Base-by-base conservation (phyloP, 2,888 invertebrate genomes). In the Drosophila aldrichi region DNA sequence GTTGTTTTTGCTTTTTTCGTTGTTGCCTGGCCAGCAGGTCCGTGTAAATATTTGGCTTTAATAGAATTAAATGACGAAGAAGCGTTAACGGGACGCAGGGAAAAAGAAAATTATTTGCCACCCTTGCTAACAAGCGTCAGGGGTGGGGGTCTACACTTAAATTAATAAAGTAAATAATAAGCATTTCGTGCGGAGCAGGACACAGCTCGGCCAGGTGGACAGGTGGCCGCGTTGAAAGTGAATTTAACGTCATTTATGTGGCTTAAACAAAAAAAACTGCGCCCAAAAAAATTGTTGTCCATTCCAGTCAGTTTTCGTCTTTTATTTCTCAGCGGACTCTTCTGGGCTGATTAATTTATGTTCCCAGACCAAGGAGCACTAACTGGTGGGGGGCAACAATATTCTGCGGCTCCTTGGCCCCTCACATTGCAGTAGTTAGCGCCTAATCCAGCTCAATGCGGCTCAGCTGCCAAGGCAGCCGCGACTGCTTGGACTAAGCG, bases 141-240 rank as follows among this genome's bases (percentile, higher is more conserved):
- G 16, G 38, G 46, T 41, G 40, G 70, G 64, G 55, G 75, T 34
- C 63, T 22, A 62, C 87, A 91, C 88, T 91, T 88, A 91, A 90
- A 91, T 91, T 91, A 91, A 90, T 89, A 85, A 89, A 91, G 87
- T 88, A 82, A 91, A 91, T 88, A 91, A 83, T 82, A 80, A 79
- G 80, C 63, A 81, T 77, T 88, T 82, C 80, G 76, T 64, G 68
- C 14, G 64, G 43, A 59, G 52, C 59, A 22, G 43, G 40, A 38
- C 22, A 25, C 25, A 12, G 36, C 25, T 22, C 46, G 32, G 41
- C 5, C 74, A 69, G 69, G 58, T 70, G 64, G 18, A 9, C 16
- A 38, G 52, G 52, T 6, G 54, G 59, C 51, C 32, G 59, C 74
- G 77, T 75, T 77, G 77, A 75, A 87, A 90, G 88, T 88, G 89